These are phyloP conservation scores for Scaeva pyrastri DNA, from an alignment of 2,888 invertebrate genomes.

Conservation along the genomic window DNA sequence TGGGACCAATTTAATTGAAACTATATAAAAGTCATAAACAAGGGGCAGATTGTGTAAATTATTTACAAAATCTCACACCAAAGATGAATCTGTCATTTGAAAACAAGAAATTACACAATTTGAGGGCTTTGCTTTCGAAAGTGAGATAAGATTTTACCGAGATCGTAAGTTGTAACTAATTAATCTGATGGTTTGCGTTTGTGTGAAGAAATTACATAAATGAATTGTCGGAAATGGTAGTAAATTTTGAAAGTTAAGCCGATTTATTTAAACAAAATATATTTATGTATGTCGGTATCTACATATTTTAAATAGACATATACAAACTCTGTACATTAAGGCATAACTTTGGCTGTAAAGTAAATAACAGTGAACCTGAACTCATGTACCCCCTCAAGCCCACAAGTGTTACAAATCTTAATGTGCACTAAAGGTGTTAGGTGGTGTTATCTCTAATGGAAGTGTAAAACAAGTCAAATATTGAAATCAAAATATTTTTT, in stretches of 20 bases:
- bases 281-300: no score
- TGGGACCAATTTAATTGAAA: slow-evolving; percentile 61
- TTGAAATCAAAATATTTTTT: no score
- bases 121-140: slow-evolving; percentile 8
- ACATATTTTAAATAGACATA: no score
- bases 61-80: slow-evolving; percentile 21
- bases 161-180: neutral
- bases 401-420: no score
- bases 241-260: neutral
- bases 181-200: neutral
- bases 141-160: neutral
- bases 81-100: slow-evolving; percentile 1
- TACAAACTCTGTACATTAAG: no score
- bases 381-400: no score
- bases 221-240: neutral
- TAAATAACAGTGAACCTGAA: no score
- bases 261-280: neutral
- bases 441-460: no score
- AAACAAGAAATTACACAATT: slow-evolving; percentile 26
- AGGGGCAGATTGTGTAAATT: slow-evolving; percentile 24
- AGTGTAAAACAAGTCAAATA: no score
- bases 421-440: no score
- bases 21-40: slow-evolving; percentile 6
- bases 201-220: neutral
- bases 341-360: no score